Base-by-base conservation (phyloP, 2,888 invertebrate genomes). In the Trichopria drosophilae region DNA sequence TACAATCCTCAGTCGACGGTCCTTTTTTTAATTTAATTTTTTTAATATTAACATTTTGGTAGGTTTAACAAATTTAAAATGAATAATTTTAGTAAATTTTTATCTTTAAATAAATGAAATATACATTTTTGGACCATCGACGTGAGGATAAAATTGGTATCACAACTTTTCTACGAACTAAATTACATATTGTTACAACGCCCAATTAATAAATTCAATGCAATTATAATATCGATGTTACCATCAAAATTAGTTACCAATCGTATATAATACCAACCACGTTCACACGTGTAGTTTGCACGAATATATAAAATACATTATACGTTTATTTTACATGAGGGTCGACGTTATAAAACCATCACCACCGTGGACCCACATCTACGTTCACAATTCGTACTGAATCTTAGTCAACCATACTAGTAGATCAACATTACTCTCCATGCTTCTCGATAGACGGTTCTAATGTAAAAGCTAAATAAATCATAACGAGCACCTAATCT, bases 291-390 rank as follows among this genome's bases (percentile, higher is more conserved):
- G n/a, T n/a, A n/a, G n/a, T n/a, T n/a, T n/a, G n/a, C n/a, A n/a
- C n/a, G n/a, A n/a, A n/a, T n/a, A n/a, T n/a, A n/a, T n/a, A n/a
- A n/a, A n/a, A n/a, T n/a, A n/a, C n/a, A n/a, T n/a, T n/a, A n/a
- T n/a, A 29, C 47, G 50, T 53, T 50, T 50, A 39, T 28, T 45
- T 61, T 59, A 61, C 61, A 65, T 58, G 49, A 57, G 60, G 65
- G 61, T 64, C 61, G 64, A 65, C 64, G 66, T 66, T 65, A 65
- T 65, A 68, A 63, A 70, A 72, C 71, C 71, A 71, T 72, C 71
- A 72, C 71, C 71, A 72, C 71, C 71, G 69, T 71, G 57, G 51
- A 57, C 55, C 55, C 53, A 55, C 57, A 41, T 41, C 52, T 52
- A 57, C n/a, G n/a, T n/a, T n/a, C n/a, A n/a, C n/a, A n/a, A n/a